Conservation (phyloP, 64 coral and sea anemone species). For the Montipora sp. region DNA sequence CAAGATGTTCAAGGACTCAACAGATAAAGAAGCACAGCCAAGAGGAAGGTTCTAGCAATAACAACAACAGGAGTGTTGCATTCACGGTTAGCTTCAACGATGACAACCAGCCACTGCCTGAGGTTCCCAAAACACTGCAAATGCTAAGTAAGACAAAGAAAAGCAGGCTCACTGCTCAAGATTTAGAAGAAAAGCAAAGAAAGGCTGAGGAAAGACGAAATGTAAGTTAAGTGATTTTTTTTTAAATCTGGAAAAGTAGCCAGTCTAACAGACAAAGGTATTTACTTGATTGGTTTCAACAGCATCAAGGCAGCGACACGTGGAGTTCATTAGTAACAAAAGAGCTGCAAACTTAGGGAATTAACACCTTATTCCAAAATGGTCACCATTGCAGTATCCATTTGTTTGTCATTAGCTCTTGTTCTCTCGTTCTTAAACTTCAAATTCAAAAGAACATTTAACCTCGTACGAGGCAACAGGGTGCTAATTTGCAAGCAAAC, state of each 20-base stretch:
- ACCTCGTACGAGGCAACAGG: no score
- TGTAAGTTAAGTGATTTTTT: conserved; percentile 31
- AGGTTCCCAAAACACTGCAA: conserved; percentile 14
- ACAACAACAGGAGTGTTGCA: conserved; percentile 25
- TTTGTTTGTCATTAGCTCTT: no score
- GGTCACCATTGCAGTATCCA: no score
- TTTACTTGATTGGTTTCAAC: no score
- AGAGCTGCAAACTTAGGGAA: no score
- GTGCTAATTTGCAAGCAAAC: no score
- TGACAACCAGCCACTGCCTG: background rate
- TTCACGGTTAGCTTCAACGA: conserved; percentile 60
- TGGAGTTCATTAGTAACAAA: no score
- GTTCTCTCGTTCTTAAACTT: no score
- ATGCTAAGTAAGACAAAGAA: background rate
- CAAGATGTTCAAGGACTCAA: background rate
- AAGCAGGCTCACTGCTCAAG: conserved; percentile 43
- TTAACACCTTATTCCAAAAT: no score
- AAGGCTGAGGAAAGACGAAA: conserved; percentile 68
- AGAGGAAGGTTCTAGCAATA: background rate
- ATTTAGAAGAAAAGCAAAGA: conserved; percentile 64
- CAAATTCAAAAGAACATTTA: no score
- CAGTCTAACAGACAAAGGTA: no score
- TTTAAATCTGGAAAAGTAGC: background rate
- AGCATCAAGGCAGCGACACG: no score
- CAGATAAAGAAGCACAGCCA: background rate